Evolutionary conservation across 2,888 invertebrate genomes (phyloP).

Genomic region (Heliconius charithonia): DNA sequence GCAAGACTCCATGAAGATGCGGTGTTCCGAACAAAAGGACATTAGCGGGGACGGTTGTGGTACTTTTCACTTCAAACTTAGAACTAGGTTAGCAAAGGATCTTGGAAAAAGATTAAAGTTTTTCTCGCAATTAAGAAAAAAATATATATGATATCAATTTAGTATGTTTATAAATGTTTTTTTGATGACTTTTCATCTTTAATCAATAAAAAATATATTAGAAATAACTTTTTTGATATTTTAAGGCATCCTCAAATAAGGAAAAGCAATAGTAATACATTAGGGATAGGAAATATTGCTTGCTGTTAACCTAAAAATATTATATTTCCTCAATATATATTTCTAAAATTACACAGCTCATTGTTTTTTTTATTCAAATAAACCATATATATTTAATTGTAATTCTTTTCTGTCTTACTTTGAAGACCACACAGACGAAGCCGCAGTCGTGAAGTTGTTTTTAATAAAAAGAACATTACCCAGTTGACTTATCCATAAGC

Average conservation of each 20-base stretch:
- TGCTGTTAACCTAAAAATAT: no score
- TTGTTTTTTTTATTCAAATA: no score
- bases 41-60: background rate
- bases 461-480: conserved; percentile 32
- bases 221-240: no score
- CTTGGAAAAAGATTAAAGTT: conserved; percentile 23
- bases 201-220: no score
- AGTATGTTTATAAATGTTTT: background rate
- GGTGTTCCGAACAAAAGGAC: conserved; percentile 19
- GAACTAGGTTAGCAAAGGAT: conserved; percentile 29
- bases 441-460: background rate
- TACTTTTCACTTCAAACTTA: conserved; percentile 22
- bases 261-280: no score
- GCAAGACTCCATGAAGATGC: background rate
- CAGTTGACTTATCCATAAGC: conserved; percentile 30
- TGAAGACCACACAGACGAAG: background rate
- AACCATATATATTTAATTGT: no score
- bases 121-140: conserved; percentile 24
- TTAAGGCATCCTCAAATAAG: no score
- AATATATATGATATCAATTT: background rate
- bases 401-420: background rate
- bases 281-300: no score
- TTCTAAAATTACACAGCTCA: no score
- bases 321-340: no score
- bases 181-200: no score